Conservation (phyloP, 2,888 invertebrate species). For the Watsonalla binaria region DNA sequence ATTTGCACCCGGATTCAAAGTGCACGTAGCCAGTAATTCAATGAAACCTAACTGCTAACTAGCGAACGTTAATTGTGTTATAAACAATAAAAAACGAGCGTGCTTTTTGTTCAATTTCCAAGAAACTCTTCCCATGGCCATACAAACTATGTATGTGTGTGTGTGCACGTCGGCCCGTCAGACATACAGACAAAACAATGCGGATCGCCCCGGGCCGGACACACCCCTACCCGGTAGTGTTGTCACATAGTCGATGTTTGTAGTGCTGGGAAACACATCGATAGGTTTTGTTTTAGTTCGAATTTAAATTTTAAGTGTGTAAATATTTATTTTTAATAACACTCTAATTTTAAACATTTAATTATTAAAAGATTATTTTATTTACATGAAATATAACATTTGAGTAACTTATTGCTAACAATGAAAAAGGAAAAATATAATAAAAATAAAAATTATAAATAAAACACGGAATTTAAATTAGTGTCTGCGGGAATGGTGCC, state of each 20-base stretch:
- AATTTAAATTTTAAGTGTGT: no score
- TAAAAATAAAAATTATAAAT: no score
- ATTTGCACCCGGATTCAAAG: neutral
- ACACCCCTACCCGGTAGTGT: slow-evolving; percentile 63
- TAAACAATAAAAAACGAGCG: neutral
- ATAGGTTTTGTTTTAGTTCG: slow-evolving; percentile 5
- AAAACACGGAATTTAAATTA: no score
- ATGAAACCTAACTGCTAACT: neutral
- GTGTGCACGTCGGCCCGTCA: slow-evolving; percentile 53
- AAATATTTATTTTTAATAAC: no score
- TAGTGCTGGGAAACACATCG: slow-evolving; percentile 13
- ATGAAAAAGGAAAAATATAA: no score
- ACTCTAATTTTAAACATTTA: no score
- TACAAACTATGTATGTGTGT: slow-evolving; percentile 23
- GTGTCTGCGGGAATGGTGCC: no score
- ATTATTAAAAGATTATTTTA: no score
- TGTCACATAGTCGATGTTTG: slow-evolving; percentile 16
- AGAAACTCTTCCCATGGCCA: slow-evolving; percentile 45
- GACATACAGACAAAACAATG: slow-evolving; percentile 75
- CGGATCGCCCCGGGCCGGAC: slow-evolving; percentile 61
- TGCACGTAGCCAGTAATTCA: neutral
- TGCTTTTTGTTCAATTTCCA: slow-evolving; percentile 17
- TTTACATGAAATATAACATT: no score
- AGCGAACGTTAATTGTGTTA: slow-evolving; percentile 1
- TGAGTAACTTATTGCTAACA: no score